Percentiles rank a stretch among this genome's conserved stretches.
Evolutionary conservation across 2,888 invertebrate genomes (phyloP).

Genomic region (Coenonympha glycerion): DNA sequence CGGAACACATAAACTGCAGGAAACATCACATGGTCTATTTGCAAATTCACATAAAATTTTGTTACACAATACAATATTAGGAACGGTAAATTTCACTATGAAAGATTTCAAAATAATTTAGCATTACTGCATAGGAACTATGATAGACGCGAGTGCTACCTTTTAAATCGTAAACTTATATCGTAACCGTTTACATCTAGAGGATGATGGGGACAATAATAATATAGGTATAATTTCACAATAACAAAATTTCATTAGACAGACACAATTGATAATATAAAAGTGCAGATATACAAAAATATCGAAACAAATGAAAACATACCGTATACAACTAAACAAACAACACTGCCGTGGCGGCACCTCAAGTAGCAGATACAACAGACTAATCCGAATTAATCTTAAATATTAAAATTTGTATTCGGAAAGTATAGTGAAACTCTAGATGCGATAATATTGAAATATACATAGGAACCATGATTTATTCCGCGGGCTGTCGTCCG

Average conservation of each 20-base stretch:
- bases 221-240: slow-evolving; percentile 42
- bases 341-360: slow-evolving; percentile 71
- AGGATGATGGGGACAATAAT: slow-evolving; percentile 41
- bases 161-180: slow-evolving; percentile 66
- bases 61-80: slow-evolving; percentile 69
- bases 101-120: slow-evolving; percentile 74
- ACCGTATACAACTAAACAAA: slow-evolving; percentile 60
- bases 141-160: slow-evolving; percentile 72
- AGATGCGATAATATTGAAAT: slow-evolving; percentile 77
- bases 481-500: slow-evolving; percentile 67
- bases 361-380: slow-evolving; percentile 70
- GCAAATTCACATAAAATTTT: slow-evolving; percentile 53
- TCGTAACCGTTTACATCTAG: slow-evolving; percentile 50
- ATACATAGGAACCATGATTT: slow-evolving; percentile 78
- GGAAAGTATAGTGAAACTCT: slow-evolving; percentile 76
- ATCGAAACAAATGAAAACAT: slow-evolving; percentile 38
- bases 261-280: slow-evolving; percentile 34
- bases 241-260: slow-evolving; percentile 51
- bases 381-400: slow-evolving; percentile 75
- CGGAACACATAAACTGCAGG: slow-evolving; percentile 42
- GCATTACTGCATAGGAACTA: slow-evolving; percentile 75
- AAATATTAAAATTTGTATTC: slow-evolving; percentile 76
- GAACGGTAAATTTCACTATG: slow-evolving; percentile 75
- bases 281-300: slow-evolving; percentile 42
- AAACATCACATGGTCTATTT: slow-evolving; percentile 41